A percentile compares a stretch with the other conserved stretches of the same genome.
Conservation (phyloP, 2,888 invertebrate genomes). For the Ochropleura plecta region DNA sequence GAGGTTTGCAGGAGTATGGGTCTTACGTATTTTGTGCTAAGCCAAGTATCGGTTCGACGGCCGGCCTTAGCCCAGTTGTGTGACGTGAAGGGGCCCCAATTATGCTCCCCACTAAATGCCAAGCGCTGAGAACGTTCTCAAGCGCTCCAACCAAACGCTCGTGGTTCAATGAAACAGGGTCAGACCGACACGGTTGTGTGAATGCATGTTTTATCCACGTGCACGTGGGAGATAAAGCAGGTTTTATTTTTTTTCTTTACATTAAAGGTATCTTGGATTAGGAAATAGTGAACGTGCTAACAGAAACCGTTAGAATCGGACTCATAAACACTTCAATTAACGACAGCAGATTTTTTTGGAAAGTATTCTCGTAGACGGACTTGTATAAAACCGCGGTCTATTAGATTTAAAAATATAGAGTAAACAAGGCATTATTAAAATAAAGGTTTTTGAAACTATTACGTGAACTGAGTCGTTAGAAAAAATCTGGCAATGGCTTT, state of each 20-base stretch:
- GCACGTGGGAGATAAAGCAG: slow-evolving; percentile 68
- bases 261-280: slow-evolving; percentile 50
- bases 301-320: slow-evolving; percentile 34
- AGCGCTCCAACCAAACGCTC: slow-evolving; percentile 68
- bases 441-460: neutral
- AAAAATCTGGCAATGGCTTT: neutral
- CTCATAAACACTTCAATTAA: slow-evolving; percentile 1
- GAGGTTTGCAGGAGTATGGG: slow-evolving; percentile 65
- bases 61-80: slow-evolving; percentile 89
- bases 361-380: neutral
- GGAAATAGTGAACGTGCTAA: slow-evolving; percentile 54
- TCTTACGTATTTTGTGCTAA: slow-evolving; percentile 72
- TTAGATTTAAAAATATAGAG: neutral
- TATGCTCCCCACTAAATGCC: slow-evolving; percentile 75
- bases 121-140: slow-evolving; percentile 77
- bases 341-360: neutral
- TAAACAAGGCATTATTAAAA: neutral
- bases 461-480: slow-evolving; percentile 17
- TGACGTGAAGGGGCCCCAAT: slow-evolving; percentile 86
- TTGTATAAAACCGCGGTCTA: neutral
- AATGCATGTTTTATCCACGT: slow-evolving; percentile 59
- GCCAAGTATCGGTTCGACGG: slow-evolving; percentile 80
- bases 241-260: slow-evolving; percentile 56
- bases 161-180: slow-evolving; percentile 79
- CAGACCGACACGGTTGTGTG: slow-evolving; percentile 69